Evolutionary conservation across 92 coral and sea anemone genomes (phyloP), one percentile per base, ranked within the genome.

Genomic region (Scolanthus callimorphus): DNA sequence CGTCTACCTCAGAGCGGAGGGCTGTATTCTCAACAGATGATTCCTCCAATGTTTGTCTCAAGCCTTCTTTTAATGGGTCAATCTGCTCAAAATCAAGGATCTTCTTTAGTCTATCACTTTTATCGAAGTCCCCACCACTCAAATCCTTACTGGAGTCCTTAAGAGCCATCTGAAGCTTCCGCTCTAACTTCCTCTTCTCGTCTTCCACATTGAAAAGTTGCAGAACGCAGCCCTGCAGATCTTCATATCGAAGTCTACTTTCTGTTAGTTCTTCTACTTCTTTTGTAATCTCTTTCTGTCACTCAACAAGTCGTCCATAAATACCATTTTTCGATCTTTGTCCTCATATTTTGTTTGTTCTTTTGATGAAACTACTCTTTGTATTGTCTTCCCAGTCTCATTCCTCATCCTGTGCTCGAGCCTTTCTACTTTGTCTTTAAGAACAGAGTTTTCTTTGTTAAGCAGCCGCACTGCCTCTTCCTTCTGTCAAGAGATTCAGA

Each of bases 151-250:
- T n/a, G 11, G 52, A 46, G 23, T 46, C 22, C 31, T 68, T 57
- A 1, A 68, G 56, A 4, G 65, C 75, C 0, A 54, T 20, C 24
- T 65, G 55, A 34, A 84, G 61, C 27, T 73, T 73, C 34, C 58
- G 70, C 48, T 80, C 79, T 15, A 89, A 55, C 38, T 63, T 60
- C 0, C 31, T 17, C 52, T 84, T 81, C 20, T 81, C 97, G 13
- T 89, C 86, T 22, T 94, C 99, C 12, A 89, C 80, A 1, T 51
- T 73, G 2, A 94, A 84, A 1, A 94, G 63, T 34, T 86, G 86
- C 46, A 78, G 86, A 24, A 89, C 88, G 17, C 78, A 69, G 37
- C 47, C 49, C 57, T 85, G 86, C 61, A 94, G 81, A 30, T 66
- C 84, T 51, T 94, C 80, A 29, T 89, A 30, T 20, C 89, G 84